Percentiles rank a stretch among this genome's conserved stretches.
These are phyloP conservation scores for Chorisops tibialis DNA, from an alignment of 2,888 invertebrate genomes.

Conservation along the genomic window DNA sequence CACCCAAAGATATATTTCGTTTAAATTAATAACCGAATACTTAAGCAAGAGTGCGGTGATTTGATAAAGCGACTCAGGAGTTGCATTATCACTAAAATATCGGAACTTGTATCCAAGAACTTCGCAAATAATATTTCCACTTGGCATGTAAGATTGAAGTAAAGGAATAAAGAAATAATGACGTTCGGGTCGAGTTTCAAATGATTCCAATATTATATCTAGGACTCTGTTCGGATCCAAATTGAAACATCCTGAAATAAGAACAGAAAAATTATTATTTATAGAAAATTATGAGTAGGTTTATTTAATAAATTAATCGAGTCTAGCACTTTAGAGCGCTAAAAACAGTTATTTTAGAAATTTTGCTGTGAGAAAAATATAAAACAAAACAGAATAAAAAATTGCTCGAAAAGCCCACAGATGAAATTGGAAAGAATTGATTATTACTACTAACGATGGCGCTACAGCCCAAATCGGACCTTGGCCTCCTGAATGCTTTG, in stretches of 20 bases:
- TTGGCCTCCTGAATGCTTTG: too few relatives aligned
- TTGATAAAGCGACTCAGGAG: constrained; percentile 81
- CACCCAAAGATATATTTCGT: constrained; percentile 90
- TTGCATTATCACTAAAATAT: constrained; percentile 60
- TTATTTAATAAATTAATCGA: too few relatives aligned
- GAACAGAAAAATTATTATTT: too few relatives aligned
- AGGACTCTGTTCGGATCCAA: constrained; percentile 97
- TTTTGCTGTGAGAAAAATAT: too few relatives aligned
- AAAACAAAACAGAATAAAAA: too few relatives aligned
- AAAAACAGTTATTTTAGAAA: too few relatives aligned
- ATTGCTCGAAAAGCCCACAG: too few relatives aligned
- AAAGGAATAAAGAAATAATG: constrained; percentile 82
- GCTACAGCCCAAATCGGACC: too few relatives aligned
- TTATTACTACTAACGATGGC: too few relatives aligned
- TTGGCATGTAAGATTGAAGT: constrained; percentile 82
- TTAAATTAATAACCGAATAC: constrained; percentile 77
- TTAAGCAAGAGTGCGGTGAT: constrained; percentile 88
- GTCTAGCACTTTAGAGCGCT: too few relatives aligned
- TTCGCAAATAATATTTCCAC: constrained; percentile 84
- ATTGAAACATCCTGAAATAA: constrained; percentile 87
- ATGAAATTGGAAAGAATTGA: too few relatives aligned
- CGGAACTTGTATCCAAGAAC: constrained; percentile 91
- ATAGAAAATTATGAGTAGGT: too few relatives aligned
- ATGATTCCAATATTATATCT: constrained; percentile 94
- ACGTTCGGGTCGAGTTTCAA: constrained; percentile 81